A percentile compares a stretch with the other conserved stretches of the same genome.
These are phyloP conservation scores for Sipha maydis DNA, from an alignment of 2,888 invertebrate genomes.

Conservation along the genomic window DNA sequence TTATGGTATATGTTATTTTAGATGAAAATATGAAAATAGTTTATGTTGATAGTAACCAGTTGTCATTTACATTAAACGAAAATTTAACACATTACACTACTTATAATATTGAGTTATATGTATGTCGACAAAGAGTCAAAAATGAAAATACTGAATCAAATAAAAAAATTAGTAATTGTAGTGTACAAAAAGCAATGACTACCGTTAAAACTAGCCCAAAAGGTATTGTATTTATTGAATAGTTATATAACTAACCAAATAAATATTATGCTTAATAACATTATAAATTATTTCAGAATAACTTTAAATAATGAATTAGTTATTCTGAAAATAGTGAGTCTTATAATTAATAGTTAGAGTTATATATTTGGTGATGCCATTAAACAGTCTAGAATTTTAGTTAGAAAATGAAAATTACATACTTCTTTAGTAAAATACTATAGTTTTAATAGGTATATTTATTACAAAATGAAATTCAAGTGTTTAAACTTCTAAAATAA, in stretches of 20 bases:
- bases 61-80: conserved; percentile 31
- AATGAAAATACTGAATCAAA: conserved; percentile 8
- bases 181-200: conserved; percentile 54
- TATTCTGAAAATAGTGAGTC: no score
- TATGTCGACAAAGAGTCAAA: conserved; percentile 21
- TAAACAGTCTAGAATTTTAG: no score
- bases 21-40: conserved; percentile 34
- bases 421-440: no score
- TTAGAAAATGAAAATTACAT: no score
- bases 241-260: no score
- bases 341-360: no score
- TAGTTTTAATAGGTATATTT: no score
- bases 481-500: no score
- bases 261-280: background rate
- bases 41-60: conserved; percentile 18
- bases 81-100: conserved; percentile 57
- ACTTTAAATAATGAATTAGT: no score
- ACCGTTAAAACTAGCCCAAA: conserved; percentile 46
- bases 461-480: no score
- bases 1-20: conserved; percentile 6
- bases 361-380: no score
- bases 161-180: conserved; percentile 31
- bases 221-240: conserved; percentile 17
- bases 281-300: background rate
- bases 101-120: conserved; percentile 60